These are phyloP conservation scores for Ctenosaura bakeri DNA, from an alignment of 2,797 vertebrate genomes.

Conservation along the genomic window DNA sequence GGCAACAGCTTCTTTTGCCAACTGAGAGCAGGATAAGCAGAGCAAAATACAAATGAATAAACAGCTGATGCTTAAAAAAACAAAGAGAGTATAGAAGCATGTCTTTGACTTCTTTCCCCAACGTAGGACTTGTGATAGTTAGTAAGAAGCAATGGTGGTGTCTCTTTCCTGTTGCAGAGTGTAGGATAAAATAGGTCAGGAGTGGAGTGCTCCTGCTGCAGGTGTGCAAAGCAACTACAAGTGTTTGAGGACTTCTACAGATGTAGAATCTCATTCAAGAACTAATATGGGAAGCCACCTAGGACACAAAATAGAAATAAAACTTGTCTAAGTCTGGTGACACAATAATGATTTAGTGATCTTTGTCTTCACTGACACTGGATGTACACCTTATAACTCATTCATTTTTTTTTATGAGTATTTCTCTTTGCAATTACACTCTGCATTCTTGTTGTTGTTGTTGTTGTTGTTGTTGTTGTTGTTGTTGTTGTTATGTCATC, in stretches of 20 bases:
- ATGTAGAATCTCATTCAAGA: background rate
- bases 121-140: background rate
- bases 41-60: background rate
- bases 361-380: background rate
- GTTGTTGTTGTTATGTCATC: background rate
- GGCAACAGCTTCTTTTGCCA: constrained; percentile 7
- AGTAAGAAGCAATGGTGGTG: background rate
- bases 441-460: background rate
- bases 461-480: too few relatives aligned
- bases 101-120: background rate
- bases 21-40: background rate
- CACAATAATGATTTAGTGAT: background rate
- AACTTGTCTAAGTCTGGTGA: background rate
- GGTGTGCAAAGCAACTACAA: background rate
- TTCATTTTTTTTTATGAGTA: background rate
- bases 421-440: background rate
- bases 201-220: background rate
- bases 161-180: background rate
- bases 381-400: background rate
- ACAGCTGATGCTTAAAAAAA: constrained; percentile 15
- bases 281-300: too few relatives aligned
- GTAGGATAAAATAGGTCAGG: background rate
- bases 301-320: too few relatives aligned
- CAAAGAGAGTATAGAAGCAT: background rate
- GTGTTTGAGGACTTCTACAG: background rate